phyloP scores from a whole-genome alignment of 2,113 vertebrate species.

The Anhinga anhinga region DNA sequence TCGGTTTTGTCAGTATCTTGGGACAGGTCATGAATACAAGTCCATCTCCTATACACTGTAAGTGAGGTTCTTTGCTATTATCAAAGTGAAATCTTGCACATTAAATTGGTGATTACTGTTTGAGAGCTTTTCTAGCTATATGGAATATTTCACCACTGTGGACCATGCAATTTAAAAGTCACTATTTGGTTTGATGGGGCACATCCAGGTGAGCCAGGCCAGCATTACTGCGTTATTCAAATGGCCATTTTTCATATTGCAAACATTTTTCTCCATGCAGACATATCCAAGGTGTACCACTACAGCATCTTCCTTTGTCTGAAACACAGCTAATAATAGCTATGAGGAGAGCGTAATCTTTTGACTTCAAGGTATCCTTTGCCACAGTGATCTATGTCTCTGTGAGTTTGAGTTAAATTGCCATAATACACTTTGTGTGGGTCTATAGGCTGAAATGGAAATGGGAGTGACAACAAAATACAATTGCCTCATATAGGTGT shows the following conservation, averaged over 20 bases:
- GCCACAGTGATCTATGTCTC: background rate
- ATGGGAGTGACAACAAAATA: background rate
- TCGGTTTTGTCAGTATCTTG: background rate
- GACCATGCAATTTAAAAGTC: background rate
- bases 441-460: background rate
- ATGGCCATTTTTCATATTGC: background rate
- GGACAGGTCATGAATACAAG: background rate
- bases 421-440: background rate
- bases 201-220: background rate
- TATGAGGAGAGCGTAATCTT: background rate
- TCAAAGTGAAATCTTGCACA: background rate
- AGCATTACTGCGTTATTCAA: background rate
- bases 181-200: background rate
- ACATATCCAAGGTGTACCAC: background rate
- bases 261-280: background rate
- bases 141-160: background rate
- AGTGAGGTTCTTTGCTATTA: background rate
- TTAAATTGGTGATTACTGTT: background rate
- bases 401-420: background rate
- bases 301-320: background rate
- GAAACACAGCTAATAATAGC: background rate
- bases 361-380: background rate
- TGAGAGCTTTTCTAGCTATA: background rate
- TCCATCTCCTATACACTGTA: background rate
- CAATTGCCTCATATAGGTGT: background rate